A percentile compares a stretch with the other conserved stretches of the same genome.
Evolutionary conservation across 2,113 vertebrate genomes (phyloP).

Genomic region (Acanthochromis polyacanthus): DNA sequence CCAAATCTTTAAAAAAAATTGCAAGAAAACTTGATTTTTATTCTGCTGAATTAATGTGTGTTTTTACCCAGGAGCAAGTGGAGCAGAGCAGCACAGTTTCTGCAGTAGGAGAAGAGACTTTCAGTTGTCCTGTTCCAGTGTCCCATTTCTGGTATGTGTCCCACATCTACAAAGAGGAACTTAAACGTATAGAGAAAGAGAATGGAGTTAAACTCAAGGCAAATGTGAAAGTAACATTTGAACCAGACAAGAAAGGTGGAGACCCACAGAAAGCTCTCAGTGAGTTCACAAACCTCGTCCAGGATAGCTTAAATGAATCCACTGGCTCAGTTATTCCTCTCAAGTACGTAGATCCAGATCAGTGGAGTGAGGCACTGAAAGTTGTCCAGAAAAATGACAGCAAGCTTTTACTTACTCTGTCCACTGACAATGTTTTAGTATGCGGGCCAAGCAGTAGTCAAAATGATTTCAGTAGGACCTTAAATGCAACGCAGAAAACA

Average conservation of each 20-base stretch:
- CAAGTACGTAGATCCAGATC: neutral
- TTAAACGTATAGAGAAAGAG: slow-evolving; percentile 37
- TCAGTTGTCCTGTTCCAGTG: slow-evolving; percentile 2
- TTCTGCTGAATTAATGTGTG: neutral
- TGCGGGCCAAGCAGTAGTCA: slow-evolving; percentile 35
- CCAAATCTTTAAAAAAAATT: neutral
- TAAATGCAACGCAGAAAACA: neutral
- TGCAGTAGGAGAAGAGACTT: neutral
- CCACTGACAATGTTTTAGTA: slow-evolving; percentile 28
- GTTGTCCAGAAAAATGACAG: neutral
- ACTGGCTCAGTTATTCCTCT: neutral
- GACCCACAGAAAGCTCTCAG: neutral
- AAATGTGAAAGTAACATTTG: slow-evolving; percentile 49
- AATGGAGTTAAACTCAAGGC: slow-evolving; percentile 18
- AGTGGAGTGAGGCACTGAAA: neutral
- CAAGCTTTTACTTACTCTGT: slow-evolving; percentile 60
- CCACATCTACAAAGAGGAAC: slow-evolving; percentile 53
- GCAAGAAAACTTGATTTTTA: neutral
- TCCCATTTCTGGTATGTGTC: slow-evolving; percentile 55
- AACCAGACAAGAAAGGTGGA: neutral
- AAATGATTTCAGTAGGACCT: fast-evolving
- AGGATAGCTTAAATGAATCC: fast-evolving
- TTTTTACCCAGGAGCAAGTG: neutral
- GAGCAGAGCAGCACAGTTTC: neutral
- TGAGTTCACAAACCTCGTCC: slow-evolving; percentile 39